Evolutionary conservation across 2,888 invertebrate genomes (phyloP).

Genomic region (Netelia inedita): DNA sequence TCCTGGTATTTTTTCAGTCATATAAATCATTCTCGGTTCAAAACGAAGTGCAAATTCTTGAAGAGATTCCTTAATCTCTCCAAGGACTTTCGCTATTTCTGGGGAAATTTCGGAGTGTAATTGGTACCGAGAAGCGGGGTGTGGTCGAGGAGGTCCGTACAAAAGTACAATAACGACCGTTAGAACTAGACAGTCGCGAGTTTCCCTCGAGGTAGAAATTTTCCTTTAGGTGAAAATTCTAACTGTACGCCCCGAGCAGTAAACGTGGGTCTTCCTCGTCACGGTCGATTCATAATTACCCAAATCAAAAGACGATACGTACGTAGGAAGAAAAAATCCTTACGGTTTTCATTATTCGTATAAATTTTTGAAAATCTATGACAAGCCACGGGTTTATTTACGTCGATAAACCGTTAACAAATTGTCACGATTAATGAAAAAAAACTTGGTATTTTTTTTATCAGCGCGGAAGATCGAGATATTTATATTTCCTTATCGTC

Average conservation of each 20-base stretch:
- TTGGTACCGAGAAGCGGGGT: not conserved
- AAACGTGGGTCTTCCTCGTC: not conserved
- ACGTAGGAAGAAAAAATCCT: too few relatives aligned
- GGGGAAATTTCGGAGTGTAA: not conserved
- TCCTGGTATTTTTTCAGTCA: not conserved
- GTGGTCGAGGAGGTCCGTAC: not conserved
- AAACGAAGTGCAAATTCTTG: not conserved
- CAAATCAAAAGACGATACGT: too few relatives aligned
- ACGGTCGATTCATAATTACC: not conserved
- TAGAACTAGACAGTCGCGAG: not conserved
- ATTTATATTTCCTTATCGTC: too few relatives aligned
- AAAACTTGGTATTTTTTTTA: too few relatives aligned
- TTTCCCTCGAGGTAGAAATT: not conserved
- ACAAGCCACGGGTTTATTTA: too few relatives aligned
- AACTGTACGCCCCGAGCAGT: slow-evolving; percentile 4
- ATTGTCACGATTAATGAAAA: too few relatives aligned
- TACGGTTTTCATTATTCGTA: too few relatives aligned
- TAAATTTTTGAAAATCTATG: too few relatives aligned
- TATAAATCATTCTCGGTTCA: not conserved
- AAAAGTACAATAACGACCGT: not conserved
- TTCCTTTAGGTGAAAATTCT: slow-evolving; percentile 4
- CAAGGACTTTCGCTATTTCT: too few relatives aligned
- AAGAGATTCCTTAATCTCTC: too few relatives aligned
- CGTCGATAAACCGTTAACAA: too few relatives aligned
- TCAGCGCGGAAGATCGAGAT: too few relatives aligned